Conservation (phyloP, 2,888 invertebrate genomes). For the Apodemia duryi region DNA sequence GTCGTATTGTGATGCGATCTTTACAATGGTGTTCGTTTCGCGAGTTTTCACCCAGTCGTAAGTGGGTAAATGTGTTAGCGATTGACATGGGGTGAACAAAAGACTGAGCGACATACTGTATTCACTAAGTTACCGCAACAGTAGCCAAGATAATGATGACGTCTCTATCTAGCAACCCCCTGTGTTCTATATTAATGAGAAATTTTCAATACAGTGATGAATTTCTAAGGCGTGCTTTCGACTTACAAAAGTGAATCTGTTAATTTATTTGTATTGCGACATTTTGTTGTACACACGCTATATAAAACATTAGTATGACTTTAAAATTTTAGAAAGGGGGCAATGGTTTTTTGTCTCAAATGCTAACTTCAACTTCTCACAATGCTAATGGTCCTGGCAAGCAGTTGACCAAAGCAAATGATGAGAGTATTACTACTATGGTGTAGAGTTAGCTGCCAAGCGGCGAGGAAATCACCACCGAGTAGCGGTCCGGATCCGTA, state of each 20-base stretch:
- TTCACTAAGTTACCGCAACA: slow-evolving; percentile 50
- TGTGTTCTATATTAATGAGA: slow-evolving; percentile 13
- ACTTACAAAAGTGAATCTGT: background rate
- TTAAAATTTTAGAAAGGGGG: background rate
- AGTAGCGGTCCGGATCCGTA: too few species aligned
- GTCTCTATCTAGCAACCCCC: slow-evolving; percentile 44
- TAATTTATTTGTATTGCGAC: background rate
- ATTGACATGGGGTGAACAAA: slow-evolving; percentile 62
- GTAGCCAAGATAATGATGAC: slow-evolving; percentile 62
- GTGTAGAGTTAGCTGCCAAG: too few species aligned
- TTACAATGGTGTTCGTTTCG: slow-evolving; percentile 67
- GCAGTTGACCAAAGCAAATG: too few species aligned
- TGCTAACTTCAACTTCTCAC: too few species aligned
- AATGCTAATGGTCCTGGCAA: too few species aligned
- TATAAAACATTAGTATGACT: background rate
- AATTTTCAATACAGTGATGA: slow-evolving; percentile 10
- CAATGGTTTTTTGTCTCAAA: background rate
- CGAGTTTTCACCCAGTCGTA: slow-evolving; percentile 72
- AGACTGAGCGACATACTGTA: slow-evolving; percentile 40
- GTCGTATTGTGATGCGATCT: slow-evolving; percentile 45
- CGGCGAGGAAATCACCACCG: too few species aligned
- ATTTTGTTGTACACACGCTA: background rate
- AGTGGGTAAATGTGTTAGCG: slow-evolving; percentile 76
- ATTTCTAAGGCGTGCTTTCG: slow-evolving; percentile 13
- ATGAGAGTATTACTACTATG: too few species aligned